Evolutionary conservation across 2,797 vertebrate genomes (phyloP), one percentile per base, ranked within the genome.

Genomic region (Pipistrellus kuhlii): DNA sequence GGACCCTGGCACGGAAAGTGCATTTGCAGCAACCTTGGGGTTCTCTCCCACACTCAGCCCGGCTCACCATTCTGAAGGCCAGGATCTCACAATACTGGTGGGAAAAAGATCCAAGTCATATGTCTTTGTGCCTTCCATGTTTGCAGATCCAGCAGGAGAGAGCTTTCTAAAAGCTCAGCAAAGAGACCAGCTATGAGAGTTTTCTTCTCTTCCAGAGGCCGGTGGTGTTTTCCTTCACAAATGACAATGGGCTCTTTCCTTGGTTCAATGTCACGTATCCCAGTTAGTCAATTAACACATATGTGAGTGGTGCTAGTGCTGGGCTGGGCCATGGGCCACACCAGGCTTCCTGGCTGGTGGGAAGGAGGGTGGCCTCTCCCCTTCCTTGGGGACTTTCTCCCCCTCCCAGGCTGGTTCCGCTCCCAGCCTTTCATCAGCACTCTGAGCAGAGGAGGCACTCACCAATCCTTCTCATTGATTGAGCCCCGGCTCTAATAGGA

Each of bases 401-500:
- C 87, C 81, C 23, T 8, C 3, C 59, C 11, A 21, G 1, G 23
- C 2, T 0, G 6, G 5, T 35, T 62, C 57, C 13, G 2, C 12
- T 5, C 44, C 32, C n/a, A 5, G 1, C 4, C 23, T 85, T 87
- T 84, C 46, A 57, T 30, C 13, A 73, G 72, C 59, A 53, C 38
- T 77, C 62, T 30, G 59, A 25, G 57, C 71, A 18, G 6, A 27
- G 53, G n/a, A 38, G 78, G 73, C 71, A 6, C 68, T 68, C 69
- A 77, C 55, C 62, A 25, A 35, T 35, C 59, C 32, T 57, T 89
- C 21, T 75, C 78, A 85, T 72, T 77, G 93, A 94, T 85, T 51
- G 71, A 21, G 41, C 38, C 48, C 59, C 38, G 69, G 38, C 68
- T 93, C 27, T 96, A 90, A 96, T 91, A 48, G 57, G 85, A 94